Evolutionary conservation across 2,113 vertebrate species (phyloP), one percentile per base, ranked within the genome.

Genomic region (Amblyornis subalaris): DNA sequence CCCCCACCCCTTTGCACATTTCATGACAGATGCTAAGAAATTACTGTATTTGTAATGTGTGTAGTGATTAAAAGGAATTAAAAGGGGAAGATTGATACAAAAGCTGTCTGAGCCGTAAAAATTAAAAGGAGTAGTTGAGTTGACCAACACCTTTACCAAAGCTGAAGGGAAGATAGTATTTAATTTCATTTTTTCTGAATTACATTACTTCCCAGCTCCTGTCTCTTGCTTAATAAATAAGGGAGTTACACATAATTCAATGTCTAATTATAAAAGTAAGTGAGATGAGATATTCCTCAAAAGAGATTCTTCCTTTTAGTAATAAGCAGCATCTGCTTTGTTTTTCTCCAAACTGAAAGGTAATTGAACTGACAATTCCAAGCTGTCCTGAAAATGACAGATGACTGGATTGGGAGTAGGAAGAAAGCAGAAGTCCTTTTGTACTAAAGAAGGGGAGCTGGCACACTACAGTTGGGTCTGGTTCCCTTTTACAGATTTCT

Each of bases 331-430:
- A 85, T 94, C 88, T 93, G 87, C 89, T 95, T 93, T 95, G 87
- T 91, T 97, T 91, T 93, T 62, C 89, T 94, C 71, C 24, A 57
- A 12, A 83, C 64, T 66, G 85, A 92, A 84, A 96, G 51, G 71
- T 88, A 93, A 91, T 95, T 95, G 86, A 96, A 88, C 85, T 85
- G 89, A 89, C 89, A 94, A 91, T 94, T 91, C 55, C 82, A 90
- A 57, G 88, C 91, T 93, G 88, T 89, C 67, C 72, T 88, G 85
- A 89, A 95, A 95, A 88, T 91, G 93, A 95, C 78, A 95, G 85
- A 94, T 88, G 75, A 91, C 67, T 95, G 78, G 77, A 83, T 10
- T 88, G 85, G 91, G 81, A 95, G 79, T 77, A 88, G 66, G 81
- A 90, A 73, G 78, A 95, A 91, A 94, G 93, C 80, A 87, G 87